Conservation (phyloP, 2,888 invertebrate species). For the Sesia bembeciformis region DNA sequence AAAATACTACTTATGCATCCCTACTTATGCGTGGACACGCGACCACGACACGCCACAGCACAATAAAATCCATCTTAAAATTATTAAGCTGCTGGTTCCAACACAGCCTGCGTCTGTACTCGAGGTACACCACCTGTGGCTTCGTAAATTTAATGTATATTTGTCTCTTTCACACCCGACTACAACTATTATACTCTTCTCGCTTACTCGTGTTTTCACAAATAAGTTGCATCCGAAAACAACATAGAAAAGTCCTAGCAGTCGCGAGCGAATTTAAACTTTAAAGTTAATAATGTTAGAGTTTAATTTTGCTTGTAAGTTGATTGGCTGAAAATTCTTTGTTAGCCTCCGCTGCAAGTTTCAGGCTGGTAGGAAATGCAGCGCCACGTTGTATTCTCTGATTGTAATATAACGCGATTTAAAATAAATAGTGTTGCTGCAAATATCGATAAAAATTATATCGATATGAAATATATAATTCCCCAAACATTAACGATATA, state of each 20-base stretch:
- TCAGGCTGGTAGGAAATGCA: conserved; percentile 57
- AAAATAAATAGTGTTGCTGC: conserved; percentile 51
- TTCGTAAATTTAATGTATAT: conserved; percentile 70
- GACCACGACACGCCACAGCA: no score
- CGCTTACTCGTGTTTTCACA: conserved; percentile 64
- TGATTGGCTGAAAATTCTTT: conserved; percentile 38
- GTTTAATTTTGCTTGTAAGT: conserved; percentile 19
- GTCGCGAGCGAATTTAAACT: conserved; percentile 22
- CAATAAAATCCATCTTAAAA: no score
- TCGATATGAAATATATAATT: no score
- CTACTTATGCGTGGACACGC: no score
- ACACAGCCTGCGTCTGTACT: conserved; percentile 38
- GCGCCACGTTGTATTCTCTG: conserved; percentile 53
- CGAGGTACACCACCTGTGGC: conserved; percentile 73
- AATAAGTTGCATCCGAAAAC: conserved; percentile 73
- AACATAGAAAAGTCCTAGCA: conserved; percentile 58
- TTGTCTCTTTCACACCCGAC: conserved; percentile 31
- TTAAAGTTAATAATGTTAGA: conserved; percentile 15
- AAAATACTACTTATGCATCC: no score
- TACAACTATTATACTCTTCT: conserved; percentile 24
- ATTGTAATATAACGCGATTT: conserved; percentile 69
- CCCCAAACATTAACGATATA: no score
- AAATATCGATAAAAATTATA: neutral
- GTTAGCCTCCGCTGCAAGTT: conserved; percentile 51
- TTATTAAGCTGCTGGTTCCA: conserved; percentile 13